These are phyloP conservation scores for Chloroclystis v-ata DNA, from an alignment of 2,888 invertebrate species.

Conservation along the genomic window DNA sequence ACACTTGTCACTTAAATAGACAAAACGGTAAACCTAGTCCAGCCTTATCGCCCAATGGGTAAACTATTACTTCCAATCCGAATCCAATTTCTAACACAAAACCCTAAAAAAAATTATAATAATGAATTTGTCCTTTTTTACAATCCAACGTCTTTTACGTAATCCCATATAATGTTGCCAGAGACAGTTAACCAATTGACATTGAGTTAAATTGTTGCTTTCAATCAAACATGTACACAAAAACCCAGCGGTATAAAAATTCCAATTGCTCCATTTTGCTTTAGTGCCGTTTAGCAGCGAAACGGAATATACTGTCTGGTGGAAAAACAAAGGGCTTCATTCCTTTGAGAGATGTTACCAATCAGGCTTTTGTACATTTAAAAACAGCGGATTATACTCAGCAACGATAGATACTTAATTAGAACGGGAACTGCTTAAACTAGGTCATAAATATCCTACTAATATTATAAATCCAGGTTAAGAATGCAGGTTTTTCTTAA, in stretches of 20 bases:
- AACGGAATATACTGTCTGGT: conserved; percentile 11
- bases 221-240: conserved; percentile 13
- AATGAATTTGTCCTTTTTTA: too few species aligned
- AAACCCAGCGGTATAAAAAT: conserved; percentile 11
- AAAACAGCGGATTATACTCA: conserved; percentile 12
- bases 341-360: conserved; percentile 27
- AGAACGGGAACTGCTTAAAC: too few species aligned
- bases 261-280: conserved; percentile 23
- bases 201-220: conserved; percentile 10
- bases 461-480: too few species aligned
- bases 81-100: too few species aligned
- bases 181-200: background rate
- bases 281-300: conserved; percentile 20
- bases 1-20: too few species aligned
- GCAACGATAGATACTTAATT: too few species aligned
- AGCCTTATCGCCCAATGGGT: too few species aligned
- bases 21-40: too few species aligned
- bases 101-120: too few species aligned
- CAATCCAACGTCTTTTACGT: background rate
- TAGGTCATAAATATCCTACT: too few species aligned
- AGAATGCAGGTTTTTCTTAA: too few species aligned
- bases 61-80: too few species aligned
- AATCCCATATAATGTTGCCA: background rate
- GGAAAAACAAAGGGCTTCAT: conserved; percentile 21
- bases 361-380: conserved; percentile 22